Percentiles rank a stretch among this genome's conserved stretches.
These are phyloP conservation scores for Drosophila incognita DNA, from an alignment of 2,888 invertebrate species.

Conservation along the genomic window DNA sequence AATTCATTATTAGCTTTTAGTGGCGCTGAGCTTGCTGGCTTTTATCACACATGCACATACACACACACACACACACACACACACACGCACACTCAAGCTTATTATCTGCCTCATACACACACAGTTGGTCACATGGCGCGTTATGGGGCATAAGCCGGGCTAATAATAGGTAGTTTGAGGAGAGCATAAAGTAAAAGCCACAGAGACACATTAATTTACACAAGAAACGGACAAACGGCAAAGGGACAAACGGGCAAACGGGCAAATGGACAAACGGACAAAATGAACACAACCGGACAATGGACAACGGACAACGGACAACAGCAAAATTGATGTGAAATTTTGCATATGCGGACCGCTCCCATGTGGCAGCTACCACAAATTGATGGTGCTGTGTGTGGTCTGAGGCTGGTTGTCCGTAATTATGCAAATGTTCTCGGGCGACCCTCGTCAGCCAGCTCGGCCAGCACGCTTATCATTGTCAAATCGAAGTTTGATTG, in stretches of 20 bases:
- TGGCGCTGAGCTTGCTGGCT: neutral
- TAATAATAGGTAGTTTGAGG: conserved; percentile 46
- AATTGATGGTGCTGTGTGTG: conserved; percentile 5
- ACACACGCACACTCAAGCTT: conserved; percentile 6
- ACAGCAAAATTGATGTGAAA: conserved; percentile 34
- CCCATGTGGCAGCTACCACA: conserved; percentile 23
- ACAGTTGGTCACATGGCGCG: conserved; percentile 34
- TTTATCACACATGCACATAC: conserved; percentile 8
- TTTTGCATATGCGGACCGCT: conserved; percentile 49
- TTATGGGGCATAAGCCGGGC: conserved; percentile 51
- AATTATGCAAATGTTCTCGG: conserved; percentile 70
- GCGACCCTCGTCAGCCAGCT: conserved; percentile 48
- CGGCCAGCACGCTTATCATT: conserved; percentile 48
- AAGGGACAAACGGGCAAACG: neutral
- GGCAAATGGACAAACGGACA: neutral
- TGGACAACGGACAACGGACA: neutral
- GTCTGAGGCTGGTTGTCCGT: conserved; percentile 22
- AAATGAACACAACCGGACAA: neutral
- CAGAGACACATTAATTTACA: conserved; percentile 57
- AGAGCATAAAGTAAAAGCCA: conserved; percentile 46
- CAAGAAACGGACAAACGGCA: neutral
- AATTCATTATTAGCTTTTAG: conserved; percentile 26
- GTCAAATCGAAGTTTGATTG: conserved; percentile 66
- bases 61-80: neutral
- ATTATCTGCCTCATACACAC: conserved; percentile 32